Base-by-base conservation (phyloP, 2,797 vertebrate genomes). In the Halcyon badia region DNA sequence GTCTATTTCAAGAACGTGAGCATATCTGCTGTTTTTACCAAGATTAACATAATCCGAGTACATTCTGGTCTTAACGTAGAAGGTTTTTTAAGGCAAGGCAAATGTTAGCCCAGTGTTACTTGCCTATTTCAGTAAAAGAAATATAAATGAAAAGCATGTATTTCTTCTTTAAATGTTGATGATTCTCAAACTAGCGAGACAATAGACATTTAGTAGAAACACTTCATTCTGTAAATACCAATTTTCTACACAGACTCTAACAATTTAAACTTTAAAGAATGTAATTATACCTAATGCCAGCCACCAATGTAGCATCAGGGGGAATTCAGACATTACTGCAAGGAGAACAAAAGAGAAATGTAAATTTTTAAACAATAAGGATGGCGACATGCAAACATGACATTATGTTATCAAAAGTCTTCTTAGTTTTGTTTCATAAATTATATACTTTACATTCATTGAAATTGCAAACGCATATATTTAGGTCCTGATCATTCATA, bases 311-410 rank as follows among this genome's bases (percentile, higher is more conserved):
- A 98, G 97, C 65, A 97, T 98, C 91, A 98, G 97, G 41, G 99
- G 99, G 83, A 99, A 98, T 96, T 99, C 99, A 97, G 98, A 98
- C 98, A 98, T 99, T 94, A 99, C 99, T 99, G 97, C 42, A 98
- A 97, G 71, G 93, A 58, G 85, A 93, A 95, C 64, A 91, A 94
- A 87, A 30, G n/a, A 64, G 21, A 60, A 73, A 89, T 65, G 11
- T 68, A 39, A 86, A 65, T 89, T 93, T 86, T 64, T 65, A 48
- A 89, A 21, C 26, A 69, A 2, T 8, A 56, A 92, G 25, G n/a
- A 56, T 46, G 10, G 18, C 4, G 16, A 39, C 10, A 21, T 19
- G 14, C 42, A 76, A 95, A 46, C 16, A 72, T 25, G 52, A 33
- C 11, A 25, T 35, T 48, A 7, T 19, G 16, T 24, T 81, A 52